Evolutionary conservation across 2,888 invertebrate genomes (phyloP).

Genomic region (Xestia rhomboidea): DNA sequence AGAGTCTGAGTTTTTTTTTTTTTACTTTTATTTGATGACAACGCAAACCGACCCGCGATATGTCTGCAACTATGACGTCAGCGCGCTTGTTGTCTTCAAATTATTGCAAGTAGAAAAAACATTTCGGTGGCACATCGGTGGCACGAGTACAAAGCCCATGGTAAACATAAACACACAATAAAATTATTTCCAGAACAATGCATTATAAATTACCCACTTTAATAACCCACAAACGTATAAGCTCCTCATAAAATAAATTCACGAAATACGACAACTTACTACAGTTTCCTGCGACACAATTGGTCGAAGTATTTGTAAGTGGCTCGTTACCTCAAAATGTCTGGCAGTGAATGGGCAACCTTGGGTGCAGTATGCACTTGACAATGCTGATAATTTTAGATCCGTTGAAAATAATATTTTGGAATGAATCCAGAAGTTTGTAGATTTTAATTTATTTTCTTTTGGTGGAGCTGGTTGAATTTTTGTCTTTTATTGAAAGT

Average conservation of each 20-base stretch:
- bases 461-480: slow-evolving; percentile 8
- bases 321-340: slow-evolving; percentile 36
- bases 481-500: slow-evolving; percentile 17
- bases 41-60: too few species aligned
- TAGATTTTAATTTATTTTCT: slow-evolving; percentile 57
- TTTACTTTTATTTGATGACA: too few species aligned
- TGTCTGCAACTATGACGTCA: neutral
- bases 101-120: neutral
- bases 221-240: slow-evolving; percentile 24
- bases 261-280: slow-evolving; percentile 8
- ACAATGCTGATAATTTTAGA: slow-evolving; percentile 77
- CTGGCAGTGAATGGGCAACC: slow-evolving; percentile 55
- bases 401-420: slow-evolving; percentile 72
- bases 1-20: too few species aligned
- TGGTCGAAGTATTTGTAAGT: slow-evolving; percentile 5
- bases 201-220: slow-evolving; percentile 27
- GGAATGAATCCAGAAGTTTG: slow-evolving; percentile 71
- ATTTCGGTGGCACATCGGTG: neutral
- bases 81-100: neutral
- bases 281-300: slow-evolving; percentile 24
- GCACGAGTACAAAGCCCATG: neutral
- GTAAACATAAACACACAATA: neutral
- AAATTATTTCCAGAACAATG: slow-evolving; percentile 21
- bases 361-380: slow-evolving; percentile 72
- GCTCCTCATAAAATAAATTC: slow-evolving; percentile 21